phyloP scores from a whole-genome alignment of 2,888 invertebrate genomes.

The Drosophila cyrtoloma region DNA sequence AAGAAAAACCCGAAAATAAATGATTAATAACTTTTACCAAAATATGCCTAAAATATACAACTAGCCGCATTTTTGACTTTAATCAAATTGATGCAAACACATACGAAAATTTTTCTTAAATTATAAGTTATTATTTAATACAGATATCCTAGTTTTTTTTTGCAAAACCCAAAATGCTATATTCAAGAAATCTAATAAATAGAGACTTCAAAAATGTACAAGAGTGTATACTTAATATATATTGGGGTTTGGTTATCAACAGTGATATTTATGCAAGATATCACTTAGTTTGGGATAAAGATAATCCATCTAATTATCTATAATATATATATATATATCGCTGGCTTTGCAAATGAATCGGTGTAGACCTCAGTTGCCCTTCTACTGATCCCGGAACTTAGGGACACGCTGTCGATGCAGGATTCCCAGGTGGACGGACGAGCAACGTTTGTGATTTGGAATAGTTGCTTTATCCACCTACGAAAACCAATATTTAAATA shows the following conservation, averaged over 20 bases:
- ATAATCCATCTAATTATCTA: neutral
- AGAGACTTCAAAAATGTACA: constrained; percentile 55
- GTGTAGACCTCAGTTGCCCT: too few relatives aligned
- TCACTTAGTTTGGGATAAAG: neutral
- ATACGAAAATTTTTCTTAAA: constrained; percentile 42
- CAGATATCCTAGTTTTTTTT: constrained; percentile 30
- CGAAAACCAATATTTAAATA: neutral
- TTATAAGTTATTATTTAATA: constrained; percentile 49
- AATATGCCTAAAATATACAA: constrained; percentile 45
- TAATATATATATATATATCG: neutral
- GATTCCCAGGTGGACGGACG: constrained; percentile 79
- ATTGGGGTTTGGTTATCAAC: neutral
- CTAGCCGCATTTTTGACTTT: constrained; percentile 59
- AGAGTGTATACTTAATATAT: neutral
- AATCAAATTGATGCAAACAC: constrained; percentile 44
- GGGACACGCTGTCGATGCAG: constrained; percentile 62
- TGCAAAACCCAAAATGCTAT: constrained; percentile 56
- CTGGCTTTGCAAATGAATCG: constrained; percentile 86
- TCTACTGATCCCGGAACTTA: too few relatives aligned
- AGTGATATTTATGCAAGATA: neutral
- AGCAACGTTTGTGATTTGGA: constrained; percentile 88
- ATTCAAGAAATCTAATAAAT: constrained; percentile 63
- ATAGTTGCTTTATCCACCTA: constrained; percentile 64
- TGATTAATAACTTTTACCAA: constrained; percentile 37
- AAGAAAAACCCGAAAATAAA: constrained; percentile 6